phyloP scores from a whole-genome alignment of 2,797 vertebrate genomes.

The Syngnathus rostellatus region DNA sequence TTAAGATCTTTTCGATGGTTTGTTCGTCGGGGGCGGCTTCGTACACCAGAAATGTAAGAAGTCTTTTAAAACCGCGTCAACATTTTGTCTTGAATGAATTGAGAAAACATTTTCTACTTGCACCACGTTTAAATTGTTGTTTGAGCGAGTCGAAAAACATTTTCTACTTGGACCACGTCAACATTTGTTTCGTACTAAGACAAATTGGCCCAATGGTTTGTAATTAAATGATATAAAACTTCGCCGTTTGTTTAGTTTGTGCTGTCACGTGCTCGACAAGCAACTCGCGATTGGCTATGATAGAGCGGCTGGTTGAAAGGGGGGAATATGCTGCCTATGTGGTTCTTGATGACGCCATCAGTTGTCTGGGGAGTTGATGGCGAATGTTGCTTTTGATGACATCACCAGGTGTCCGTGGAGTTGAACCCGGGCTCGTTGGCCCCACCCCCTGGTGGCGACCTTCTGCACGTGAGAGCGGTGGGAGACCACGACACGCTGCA shows the following conservation, averaged over 20 bases:
- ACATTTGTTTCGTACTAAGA: not conserved
- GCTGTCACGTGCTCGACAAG: no score
- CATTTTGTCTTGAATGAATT: not conserved
- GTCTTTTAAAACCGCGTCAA: not conserved
- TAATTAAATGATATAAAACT: no score
- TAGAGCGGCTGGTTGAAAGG: no score
- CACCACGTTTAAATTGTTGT: not conserved
- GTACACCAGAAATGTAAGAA: not conserved
- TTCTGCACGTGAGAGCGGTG: conserved; percentile 75
- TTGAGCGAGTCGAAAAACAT: no score
- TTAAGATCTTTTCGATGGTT: not conserved
- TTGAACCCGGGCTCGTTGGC: conserved; percentile 57
- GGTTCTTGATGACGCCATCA: no score
- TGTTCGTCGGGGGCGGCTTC: not conserved
- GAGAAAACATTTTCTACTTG: no score
- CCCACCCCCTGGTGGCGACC: conserved; percentile 40
- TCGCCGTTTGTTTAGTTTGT: no score
- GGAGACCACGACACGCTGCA: conserved; percentile 79
- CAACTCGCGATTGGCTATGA: no score
- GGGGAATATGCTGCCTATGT: no score
- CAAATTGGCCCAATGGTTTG: no score
- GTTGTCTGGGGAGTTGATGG: no score
- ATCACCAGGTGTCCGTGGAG: conserved; percentile 18
- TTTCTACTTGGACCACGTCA: not conserved
- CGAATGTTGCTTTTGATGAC: no score